A percentile compares a stretch with the other conserved stretches of the same genome.
Evolutionary conservation across 2,113 vertebrate genomes (phyloP).

Genomic region (Cavia porcellus): DNA sequence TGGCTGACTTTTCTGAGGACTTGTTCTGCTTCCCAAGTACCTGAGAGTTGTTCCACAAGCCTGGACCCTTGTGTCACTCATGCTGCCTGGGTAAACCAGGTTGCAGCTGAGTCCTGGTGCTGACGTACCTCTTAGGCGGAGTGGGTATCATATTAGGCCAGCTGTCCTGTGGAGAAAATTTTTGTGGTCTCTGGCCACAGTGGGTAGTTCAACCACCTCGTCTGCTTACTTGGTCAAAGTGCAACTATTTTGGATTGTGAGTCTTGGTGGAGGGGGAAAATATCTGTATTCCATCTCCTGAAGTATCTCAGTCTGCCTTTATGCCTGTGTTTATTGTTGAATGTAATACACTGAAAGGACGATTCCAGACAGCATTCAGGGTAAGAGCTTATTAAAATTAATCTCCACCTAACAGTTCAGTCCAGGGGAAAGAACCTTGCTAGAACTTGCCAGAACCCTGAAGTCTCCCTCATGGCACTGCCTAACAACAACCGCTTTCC

Average conservation of each 20-base stretch:
- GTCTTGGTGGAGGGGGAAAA: background rate
- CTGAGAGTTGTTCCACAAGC: too few relatives aligned
- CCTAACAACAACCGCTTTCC: background rate
- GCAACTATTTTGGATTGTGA: background rate
- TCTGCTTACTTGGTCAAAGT: background rate
- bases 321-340: background rate
- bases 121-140: background rate
- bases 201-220: background rate
- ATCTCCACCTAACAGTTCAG: background rate
- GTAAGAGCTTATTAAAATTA: background rate
- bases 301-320: background rate
- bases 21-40: background rate
- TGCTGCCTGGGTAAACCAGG: background rate
- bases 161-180: fast-evolving
- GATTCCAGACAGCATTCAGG: background rate
- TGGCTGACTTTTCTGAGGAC: background rate
- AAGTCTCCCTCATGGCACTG: background rate
- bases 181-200: background rate
- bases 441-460: too few relatives aligned
- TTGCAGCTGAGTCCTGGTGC: background rate
- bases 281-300: background rate
- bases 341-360: background rate
- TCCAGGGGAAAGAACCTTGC: background rate
- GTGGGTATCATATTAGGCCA: background rate
- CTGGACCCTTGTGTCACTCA: background rate